Evolutionary conservation across 2,888 invertebrate species (phyloP), one percentile per base, ranked within the genome.

Genomic region (Yponomeuta sedellus): DNA sequence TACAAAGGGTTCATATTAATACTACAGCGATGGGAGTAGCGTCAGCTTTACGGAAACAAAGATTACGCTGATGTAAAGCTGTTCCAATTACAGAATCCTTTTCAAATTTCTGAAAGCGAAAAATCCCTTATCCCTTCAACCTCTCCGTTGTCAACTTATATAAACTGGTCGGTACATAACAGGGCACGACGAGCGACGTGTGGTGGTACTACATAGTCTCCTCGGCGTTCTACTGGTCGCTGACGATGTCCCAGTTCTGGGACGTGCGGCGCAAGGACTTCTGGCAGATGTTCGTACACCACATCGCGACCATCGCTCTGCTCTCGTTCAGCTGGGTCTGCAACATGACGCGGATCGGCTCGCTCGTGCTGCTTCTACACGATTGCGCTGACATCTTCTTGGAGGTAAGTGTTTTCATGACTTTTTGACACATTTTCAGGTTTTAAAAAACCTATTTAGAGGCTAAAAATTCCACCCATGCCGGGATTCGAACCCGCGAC

Each of bases 161-260:
- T n/a, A n/a, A 34, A 5, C 34, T 34, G 34, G 10, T 34, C 34
- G 8, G 10, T 66, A 57, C 6, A 58, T 67, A 92, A 68, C 94
- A 98, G 94, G 94, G 95, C 56, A 91, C 98, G 22, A 93, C 95
- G 12, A 89, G 82, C 71, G 97, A 97, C 77, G 91, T 98, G 63
- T 98, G 98, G 97, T 98, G 97, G 97, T 98, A 99, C 87, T 99
- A 99, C 91, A 98, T 99, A 95, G 92, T 97, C 71, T 98, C 97
- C 62, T 93, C 97, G 82, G 94, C 97, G 40, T 99, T 99, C 90
- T 99, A 99, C 85, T 98, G 98, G 97, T 96, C 99, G 20, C 92
- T 99, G 68, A 95, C 96, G 70, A 94, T 97, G 69, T 97, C 97
- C 20, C 98, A 98, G 87, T 98, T 98, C 89, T 95, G 97, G 84